Conservation (phyloP, 2,113 vertebrate species). For the Rhinoptilus africanus region DNA sequence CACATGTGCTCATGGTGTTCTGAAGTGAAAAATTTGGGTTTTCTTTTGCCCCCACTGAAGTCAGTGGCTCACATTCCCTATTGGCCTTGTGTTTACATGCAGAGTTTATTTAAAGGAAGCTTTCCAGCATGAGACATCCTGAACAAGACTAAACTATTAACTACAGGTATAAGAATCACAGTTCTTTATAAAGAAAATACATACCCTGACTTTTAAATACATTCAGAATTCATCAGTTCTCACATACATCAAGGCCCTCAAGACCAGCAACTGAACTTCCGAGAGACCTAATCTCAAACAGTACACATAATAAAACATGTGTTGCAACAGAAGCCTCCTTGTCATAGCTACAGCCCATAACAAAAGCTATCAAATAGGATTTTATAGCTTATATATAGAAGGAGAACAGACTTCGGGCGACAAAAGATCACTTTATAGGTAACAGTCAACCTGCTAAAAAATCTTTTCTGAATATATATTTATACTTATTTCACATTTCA, state of each 20-base stretch:
- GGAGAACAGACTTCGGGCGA: background rate
- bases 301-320: background rate
- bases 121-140: background rate
- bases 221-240: background rate
- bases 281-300: background rate
- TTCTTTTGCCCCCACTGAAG: background rate
- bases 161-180: background rate
- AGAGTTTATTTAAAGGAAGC: background rate
- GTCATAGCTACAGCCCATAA: background rate
- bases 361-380: background rate
- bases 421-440: background rate
- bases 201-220: background rate
- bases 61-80: rapidly evolving
- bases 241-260: background rate
- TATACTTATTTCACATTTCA: background rate
- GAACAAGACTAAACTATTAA: background rate
- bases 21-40: background rate
- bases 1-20: background rate
- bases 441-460: background rate
- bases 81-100: background rate
- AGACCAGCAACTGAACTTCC: background rate
- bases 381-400: background rate
- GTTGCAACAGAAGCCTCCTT: background rate
- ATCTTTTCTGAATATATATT: background rate
- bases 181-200: background rate